Conservation (phyloP, 2,888 invertebrate genomes). For the Dioctria rufipes region DNA sequence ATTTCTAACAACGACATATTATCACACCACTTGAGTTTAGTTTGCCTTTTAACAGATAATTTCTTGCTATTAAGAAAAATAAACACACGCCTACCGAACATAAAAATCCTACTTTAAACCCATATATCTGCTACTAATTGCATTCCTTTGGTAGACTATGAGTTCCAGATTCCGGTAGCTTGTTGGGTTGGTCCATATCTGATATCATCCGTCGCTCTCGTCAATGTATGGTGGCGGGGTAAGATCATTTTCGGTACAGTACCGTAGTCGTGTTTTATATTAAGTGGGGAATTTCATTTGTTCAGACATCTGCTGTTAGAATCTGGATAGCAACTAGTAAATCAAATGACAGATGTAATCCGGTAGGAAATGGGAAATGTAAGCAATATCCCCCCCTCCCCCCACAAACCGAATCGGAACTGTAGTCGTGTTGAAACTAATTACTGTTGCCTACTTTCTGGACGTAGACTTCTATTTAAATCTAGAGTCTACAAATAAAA, state of each 20-base stretch:
- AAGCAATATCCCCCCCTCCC: no score
- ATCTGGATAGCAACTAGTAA: conserved; percentile 8
- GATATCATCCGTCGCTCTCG: no score
- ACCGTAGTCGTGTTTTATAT: neutral
- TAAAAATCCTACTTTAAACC: neutral
- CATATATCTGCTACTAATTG: neutral
- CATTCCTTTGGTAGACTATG: neutral
- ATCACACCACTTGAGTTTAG: neutral
- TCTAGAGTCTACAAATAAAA: no score
- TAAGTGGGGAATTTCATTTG: neutral
- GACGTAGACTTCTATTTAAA: no score
- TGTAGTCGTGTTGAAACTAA: no score
- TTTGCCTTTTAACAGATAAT: neutral
- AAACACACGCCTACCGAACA: neutral
- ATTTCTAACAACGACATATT: neutral
- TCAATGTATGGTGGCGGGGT: neutral
- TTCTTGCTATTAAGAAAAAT: neutral
- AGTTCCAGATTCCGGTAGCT: neutral
- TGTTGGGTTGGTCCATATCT: neutral
- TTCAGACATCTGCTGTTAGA: neutral
- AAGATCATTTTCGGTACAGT: neutral
- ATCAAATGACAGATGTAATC: conserved; percentile 17
- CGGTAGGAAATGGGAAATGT: no score
- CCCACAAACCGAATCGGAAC: no score
- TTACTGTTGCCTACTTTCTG: no score